Percentiles rank a stretch among this genome's conserved stretches.
phyloP scores from a whole-genome alignment of 2,888 invertebrate genomes.

The Drosophila leonis region DNA sequence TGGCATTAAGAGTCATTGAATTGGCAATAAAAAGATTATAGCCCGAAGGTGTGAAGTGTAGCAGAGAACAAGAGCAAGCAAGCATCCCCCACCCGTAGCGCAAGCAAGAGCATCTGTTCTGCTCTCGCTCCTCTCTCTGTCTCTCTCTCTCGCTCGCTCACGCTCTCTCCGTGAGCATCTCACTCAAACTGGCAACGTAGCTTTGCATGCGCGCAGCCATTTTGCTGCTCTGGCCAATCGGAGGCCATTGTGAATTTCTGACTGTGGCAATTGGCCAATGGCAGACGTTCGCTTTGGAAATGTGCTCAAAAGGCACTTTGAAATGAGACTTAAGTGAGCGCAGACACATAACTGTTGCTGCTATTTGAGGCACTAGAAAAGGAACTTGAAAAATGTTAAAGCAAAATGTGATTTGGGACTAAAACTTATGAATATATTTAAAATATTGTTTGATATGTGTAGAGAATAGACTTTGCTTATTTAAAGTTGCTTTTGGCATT shows the following conservation, averaged over 20 bases:
- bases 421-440: no score
- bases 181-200: slow-evolving; percentile 52
- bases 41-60: slow-evolving; percentile 81
- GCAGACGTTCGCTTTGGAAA: background rate
- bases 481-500: background rate
- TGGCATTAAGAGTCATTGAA: slow-evolving; percentile 76
- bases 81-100: slow-evolving; percentile 24
- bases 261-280: slow-evolving; percentile 46
- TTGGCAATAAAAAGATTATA: slow-evolving; percentile 82
- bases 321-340: background rate
- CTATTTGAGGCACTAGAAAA: background rate
- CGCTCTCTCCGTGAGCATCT: slow-evolving; percentile 25
- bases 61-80: slow-evolving; percentile 45
- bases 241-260: slow-evolving; percentile 4
- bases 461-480: background rate
- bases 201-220: slow-evolving; percentile 58
- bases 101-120: slow-evolving; percentile 28
- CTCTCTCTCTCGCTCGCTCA: background rate
- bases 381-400: background rate
- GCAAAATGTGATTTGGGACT: background rate
- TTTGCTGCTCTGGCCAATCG: slow-evolving; percentile 58
- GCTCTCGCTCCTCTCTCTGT: slow-evolving; percentile 1
- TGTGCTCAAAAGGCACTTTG: slow-evolving; percentile 30
- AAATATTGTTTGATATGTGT: background rate
- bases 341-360: background rate